Percentiles rank a stretch among this genome's conserved stretches.
phyloP scores from a whole-genome alignment of 2,888 invertebrate species.

The Lycia hirtaria region DNA sequence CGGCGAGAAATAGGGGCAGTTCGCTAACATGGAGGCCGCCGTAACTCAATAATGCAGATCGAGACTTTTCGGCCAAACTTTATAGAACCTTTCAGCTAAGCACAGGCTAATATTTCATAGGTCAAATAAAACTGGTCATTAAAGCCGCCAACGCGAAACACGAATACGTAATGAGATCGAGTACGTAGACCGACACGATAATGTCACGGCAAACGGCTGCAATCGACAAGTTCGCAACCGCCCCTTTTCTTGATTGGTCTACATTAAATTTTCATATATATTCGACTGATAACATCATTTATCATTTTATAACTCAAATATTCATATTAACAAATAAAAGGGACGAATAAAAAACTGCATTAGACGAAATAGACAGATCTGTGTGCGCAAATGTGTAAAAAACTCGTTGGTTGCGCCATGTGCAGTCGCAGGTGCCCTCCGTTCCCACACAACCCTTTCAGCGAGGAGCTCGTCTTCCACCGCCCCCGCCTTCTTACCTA shows the following conservation, averaged over 20 bases:
- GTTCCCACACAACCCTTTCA: conserved; percentile 87
- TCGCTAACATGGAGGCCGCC: conserved; percentile 72
- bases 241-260: conserved; percentile 57
- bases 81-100: conserved; percentile 18
- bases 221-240: conserved; percentile 74
- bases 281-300: conserved; percentile 25
- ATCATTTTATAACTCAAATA: conserved; percentile 23
- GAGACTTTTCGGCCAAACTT: conserved; percentile 43
- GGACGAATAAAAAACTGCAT: conserved; percentile 78
- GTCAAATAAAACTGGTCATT: conserved; percentile 53
- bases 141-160: conserved; percentile 65
- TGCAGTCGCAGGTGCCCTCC: conserved; percentile 84
- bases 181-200: conserved; percentile 73
- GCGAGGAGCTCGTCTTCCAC: conserved; percentile 61
- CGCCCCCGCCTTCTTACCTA: conserved; percentile 60
- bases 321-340: conserved; percentile 45
- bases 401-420: conserved; percentile 78
- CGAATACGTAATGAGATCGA: conserved; percentile 66
- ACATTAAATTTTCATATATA: conserved; percentile 56
- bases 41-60: conserved; percentile 75
- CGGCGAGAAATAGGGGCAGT: conserved; percentile 83
- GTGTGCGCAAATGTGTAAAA: conserved; percentile 80
- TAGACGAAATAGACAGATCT: conserved; percentile 64
- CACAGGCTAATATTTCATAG: conserved; percentile 38
- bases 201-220: conserved; percentile 77